These are phyloP conservation scores for Gephyroberyx darwinii DNA, from an alignment of 2,797 vertebrate species.

Conservation along the genomic window DNA sequence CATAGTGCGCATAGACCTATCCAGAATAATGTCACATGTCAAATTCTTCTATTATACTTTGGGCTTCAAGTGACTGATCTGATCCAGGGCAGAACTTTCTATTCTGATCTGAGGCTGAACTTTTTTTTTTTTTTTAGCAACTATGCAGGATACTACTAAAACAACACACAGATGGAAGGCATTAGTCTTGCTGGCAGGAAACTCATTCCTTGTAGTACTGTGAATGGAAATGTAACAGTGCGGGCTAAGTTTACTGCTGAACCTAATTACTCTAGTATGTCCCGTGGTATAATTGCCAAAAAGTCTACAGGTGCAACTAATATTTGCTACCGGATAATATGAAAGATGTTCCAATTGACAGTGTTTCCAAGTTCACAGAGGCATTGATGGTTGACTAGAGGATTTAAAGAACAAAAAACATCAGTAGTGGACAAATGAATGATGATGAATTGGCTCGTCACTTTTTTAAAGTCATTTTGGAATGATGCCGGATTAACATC, in stretches of 20 bases:
- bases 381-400: neutral
- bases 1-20: no score
- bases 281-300: slow-evolving; percentile 28
- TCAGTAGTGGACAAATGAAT: neutral
- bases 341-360: neutral
- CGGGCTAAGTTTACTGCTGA: slow-evolving; percentile 55
- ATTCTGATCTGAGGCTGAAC: slow-evolving; percentile 54
- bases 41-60: slow-evolving; percentile 7
- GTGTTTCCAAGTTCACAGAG: neutral
- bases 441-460: slow-evolving; percentile 22
- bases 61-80: slow-evolving; percentile 38
- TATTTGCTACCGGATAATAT: slow-evolving; percentile 36
- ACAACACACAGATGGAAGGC: slow-evolving; percentile 69
- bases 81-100: slow-evolving; percentile 52
- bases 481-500: slow-evolving; percentile 45
- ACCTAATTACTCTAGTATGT: slow-evolving; percentile 53
- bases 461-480: slow-evolving; percentile 46
- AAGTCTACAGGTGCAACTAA: slow-evolving; percentile 57
- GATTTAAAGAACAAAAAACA: neutral
- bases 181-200: slow-evolving; percentile 73
- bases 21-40: slow-evolving; percentile 1
- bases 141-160: slow-evolving; percentile 52
- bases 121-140: slow-evolving; percentile 59
- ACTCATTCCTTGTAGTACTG: slow-evolving; percentile 59
- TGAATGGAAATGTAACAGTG: slow-evolving; percentile 64